Conservation (phyloP, 2,888 invertebrate species). For the Nycteola revayana region DNA sequence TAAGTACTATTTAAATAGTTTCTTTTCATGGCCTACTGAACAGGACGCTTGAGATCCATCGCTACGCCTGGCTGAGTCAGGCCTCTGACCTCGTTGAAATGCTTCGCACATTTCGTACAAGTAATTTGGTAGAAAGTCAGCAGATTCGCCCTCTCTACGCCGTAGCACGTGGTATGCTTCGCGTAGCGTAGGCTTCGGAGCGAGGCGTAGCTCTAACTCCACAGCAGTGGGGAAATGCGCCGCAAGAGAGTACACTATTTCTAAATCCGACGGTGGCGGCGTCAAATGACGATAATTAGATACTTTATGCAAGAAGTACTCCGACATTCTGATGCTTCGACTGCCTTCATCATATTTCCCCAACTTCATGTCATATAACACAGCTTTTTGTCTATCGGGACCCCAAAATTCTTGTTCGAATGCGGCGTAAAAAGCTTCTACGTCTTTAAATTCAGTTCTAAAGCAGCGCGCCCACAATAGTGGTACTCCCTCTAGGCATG, state of each 20-base stretch:
- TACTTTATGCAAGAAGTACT: constrained; percentile 74
- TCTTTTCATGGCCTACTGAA: constrained; percentile 41
- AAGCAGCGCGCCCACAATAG: constrained; percentile 77
- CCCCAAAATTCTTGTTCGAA: constrained; percentile 78
- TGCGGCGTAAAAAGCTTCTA: constrained; percentile 59
- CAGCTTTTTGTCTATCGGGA: constrained; percentile 67
- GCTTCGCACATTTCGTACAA: constrained; percentile 77
- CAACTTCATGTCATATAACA: constrained; percentile 71
- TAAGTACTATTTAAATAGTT: constrained; percentile 36
- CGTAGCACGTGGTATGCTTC: constrained; percentile 72
- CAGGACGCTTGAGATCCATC: constrained; percentile 43
- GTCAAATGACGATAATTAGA: constrained; percentile 69
- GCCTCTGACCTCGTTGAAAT: constrained; percentile 65
- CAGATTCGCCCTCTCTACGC: constrained; percentile 68
- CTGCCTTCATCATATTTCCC: constrained; percentile 68
- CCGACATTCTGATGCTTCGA: constrained; percentile 67
- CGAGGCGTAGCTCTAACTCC: constrained; percentile 70
- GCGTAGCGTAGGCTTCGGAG: constrained; percentile 71
- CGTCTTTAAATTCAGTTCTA: constrained; percentile 60
- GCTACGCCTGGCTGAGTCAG: constrained; percentile 60
- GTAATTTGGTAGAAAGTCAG: constrained; percentile 73
- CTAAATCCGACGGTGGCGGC: constrained; percentile 74
- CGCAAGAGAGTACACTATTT: constrained; percentile 73
- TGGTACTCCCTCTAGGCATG: constrained; percentile 71
- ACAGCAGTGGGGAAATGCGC: constrained; percentile 74